These are phyloP conservation scores for Drosophila mayri DNA, from an alignment of 1,140 invertebrate species.

Conservation along the genomic window DNA sequence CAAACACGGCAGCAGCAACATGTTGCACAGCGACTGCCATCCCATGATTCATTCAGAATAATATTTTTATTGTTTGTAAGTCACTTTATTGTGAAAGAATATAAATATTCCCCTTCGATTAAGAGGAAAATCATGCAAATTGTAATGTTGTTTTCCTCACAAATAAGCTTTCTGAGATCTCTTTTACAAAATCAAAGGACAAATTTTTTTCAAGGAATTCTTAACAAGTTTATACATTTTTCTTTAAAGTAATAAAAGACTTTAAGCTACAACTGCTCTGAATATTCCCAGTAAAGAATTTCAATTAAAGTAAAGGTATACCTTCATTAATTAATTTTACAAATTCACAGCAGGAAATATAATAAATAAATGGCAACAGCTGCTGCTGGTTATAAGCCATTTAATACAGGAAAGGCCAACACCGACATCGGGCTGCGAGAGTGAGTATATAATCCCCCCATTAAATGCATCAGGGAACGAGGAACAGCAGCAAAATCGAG, in stretches of 20 bases:
- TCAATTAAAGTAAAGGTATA: no score
- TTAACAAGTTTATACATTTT: no score
- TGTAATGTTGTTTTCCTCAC: background rate
- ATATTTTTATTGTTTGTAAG: background rate
- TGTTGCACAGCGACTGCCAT: slow-evolving; percentile 19
- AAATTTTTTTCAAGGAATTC: no score
- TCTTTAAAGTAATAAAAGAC: no score
- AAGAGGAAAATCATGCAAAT: background rate
- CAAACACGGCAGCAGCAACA: slow-evolving; percentile 7
- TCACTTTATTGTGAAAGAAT: background rate
- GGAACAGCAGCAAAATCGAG: slow-evolving; percentile 31
- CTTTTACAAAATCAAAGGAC: no score
- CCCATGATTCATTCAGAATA: slow-evolving; percentile 8
- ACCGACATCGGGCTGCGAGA: background rate
- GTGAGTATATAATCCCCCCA: slow-evolving; percentile 44
- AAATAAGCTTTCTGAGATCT: no score
- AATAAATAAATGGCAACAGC: slow-evolving; percentile 9
- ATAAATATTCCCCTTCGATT: background rate
- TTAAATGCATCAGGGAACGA: slow-evolving; percentile 28
- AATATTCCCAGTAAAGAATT: no score
- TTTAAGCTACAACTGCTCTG: no score
- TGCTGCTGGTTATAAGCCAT: slow-evolving; percentile 14
- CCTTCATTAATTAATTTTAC: background rate
- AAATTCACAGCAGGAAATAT: background rate
- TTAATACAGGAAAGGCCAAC: slow-evolving; percentile 7